Evolutionary conservation across 2,888 invertebrate genomes (phyloP), one percentile per base, ranked within the genome.

Genomic region (Heliconius aoede): DNA sequence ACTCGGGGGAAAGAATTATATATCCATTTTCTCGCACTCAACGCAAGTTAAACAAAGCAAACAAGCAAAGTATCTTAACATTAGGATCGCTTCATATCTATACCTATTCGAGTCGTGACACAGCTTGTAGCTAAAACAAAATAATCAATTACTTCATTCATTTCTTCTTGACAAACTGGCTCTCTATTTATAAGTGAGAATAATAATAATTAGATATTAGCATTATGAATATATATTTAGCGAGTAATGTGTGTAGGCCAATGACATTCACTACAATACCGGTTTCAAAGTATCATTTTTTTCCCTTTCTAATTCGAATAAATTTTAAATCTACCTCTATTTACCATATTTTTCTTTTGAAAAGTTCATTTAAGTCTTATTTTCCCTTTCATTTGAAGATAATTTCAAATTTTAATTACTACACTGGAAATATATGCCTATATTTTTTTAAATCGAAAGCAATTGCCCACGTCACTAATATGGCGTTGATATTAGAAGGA

Each of bases 161-260:
- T 24, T 36, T 15, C 15, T 40, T 40, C 5, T 65, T 15, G 13
- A 65, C 24, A 36, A 40, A 36, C 8, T 65, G 24, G 24, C 36
- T 65, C 40, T 65, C 65, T 65, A 36, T 65, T 65, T 8, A 7
- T 24, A 65, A 40, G 65, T 24, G 18, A 26, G 26, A 36, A 32
- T 4, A 65, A 64, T 13, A 24, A n/a, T 40, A 24, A 65, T 65
- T 24, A 15, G 13, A 24, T 40, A 65, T 65, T 65, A 36, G 24
- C 65, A 65, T 65, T 24, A 65, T 65, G n/a, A n/a, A 65, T 65
- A 24, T 40, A 40, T 65, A 65, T 65, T 36, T 40, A 65, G 24
- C 36, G 24, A 24, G 65, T 65, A 24, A 65, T 24, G 15, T 40
- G 65, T 40, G 24, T 65, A 36, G 36, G 36, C 36, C 65, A 65